Percentiles rank a stretch among this genome's conserved stretches.
These are phyloP conservation scores for Tinamus major DNA, from an alignment of 2,797 vertebrate species.

Conservation along the genomic window DNA sequence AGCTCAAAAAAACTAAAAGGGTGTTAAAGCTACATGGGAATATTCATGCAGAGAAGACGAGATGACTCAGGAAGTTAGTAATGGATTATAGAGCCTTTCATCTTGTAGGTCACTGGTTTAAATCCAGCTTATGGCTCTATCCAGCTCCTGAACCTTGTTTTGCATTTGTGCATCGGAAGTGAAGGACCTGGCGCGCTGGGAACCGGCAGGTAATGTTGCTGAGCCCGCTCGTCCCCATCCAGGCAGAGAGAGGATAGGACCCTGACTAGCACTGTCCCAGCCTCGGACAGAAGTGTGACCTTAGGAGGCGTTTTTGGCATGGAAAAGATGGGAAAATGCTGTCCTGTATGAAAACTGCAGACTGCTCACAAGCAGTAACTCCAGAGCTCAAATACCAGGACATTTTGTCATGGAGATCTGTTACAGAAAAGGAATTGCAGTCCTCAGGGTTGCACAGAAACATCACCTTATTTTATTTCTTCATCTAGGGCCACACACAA, in stretches of 20 bases:
- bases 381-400: not conserved
- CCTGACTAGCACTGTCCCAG: not conserved
- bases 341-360: not conserved
- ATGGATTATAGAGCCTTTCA: not conserved
- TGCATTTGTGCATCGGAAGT: not conserved
- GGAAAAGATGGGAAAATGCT: not conserved
- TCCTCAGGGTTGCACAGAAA: not conserved
- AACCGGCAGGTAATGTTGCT: not conserved
- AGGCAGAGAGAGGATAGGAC: fast-evolving
- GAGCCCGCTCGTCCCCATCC: not conserved
- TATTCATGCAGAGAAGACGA: not conserved
- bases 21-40: too few species aligned
- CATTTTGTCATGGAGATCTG: not conserved
- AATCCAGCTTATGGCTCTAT: not conserved
- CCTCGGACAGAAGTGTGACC: not conserved
- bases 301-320: not conserved
- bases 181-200: not conserved
- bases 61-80: not conserved
- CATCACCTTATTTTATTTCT: not conserved
- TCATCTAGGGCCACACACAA: not conserved
- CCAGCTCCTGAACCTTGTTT: not conserved
- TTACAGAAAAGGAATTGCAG: not conserved
- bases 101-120: not conserved
- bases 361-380: not conserved
- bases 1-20: not conserved